Evolutionary conservation across 2,797 vertebrate species (phyloP).

Genomic region (Mergus octosetaceus): DNA sequence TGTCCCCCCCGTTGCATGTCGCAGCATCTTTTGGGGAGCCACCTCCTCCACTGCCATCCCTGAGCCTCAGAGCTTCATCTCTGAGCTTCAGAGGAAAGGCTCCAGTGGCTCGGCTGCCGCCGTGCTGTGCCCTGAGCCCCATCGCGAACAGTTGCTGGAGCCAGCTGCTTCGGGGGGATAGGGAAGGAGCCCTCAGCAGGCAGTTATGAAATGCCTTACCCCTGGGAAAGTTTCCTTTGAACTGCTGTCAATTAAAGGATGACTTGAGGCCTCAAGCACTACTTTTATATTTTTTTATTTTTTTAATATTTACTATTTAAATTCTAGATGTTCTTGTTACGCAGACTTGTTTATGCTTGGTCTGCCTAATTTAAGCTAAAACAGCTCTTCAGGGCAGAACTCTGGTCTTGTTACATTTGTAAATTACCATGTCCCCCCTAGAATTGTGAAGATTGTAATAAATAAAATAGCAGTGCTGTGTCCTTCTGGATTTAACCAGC

Average conservation of each 20-base stretch:
- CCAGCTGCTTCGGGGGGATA: background rate
- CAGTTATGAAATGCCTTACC: background rate
- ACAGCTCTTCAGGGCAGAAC: constrained; percentile 38
- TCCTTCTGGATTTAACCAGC: background rate
- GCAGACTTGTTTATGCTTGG: background rate
- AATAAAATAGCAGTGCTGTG: background rate
- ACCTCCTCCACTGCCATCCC: accelerated
- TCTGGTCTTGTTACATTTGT: constrained; percentile 14
- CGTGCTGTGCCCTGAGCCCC: accelerated
- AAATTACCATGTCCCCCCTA: background rate
- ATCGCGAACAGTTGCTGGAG: background rate
- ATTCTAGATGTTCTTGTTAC: constrained; percentile 38
- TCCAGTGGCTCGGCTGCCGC: background rate
- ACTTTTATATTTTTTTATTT: background rate
- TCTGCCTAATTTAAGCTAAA: constrained; percentile 39
- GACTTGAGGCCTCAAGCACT: background rate
- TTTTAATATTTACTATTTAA: constrained; percentile 34
- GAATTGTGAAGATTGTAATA: background rate
- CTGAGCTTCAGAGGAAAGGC: background rate
- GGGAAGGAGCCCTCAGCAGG: constrained; percentile 8
- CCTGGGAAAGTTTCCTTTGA: constrained; percentile 48
- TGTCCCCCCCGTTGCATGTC: background rate
- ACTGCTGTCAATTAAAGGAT: constrained; percentile 44
- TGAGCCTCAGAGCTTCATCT: background rate
- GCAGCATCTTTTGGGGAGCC: background rate